A percentile compares a stretch with the other conserved stretches of the same genome.
Evolutionary conservation across 2,113 vertebrate species (phyloP).

Genomic region (Conger conger): DNA sequence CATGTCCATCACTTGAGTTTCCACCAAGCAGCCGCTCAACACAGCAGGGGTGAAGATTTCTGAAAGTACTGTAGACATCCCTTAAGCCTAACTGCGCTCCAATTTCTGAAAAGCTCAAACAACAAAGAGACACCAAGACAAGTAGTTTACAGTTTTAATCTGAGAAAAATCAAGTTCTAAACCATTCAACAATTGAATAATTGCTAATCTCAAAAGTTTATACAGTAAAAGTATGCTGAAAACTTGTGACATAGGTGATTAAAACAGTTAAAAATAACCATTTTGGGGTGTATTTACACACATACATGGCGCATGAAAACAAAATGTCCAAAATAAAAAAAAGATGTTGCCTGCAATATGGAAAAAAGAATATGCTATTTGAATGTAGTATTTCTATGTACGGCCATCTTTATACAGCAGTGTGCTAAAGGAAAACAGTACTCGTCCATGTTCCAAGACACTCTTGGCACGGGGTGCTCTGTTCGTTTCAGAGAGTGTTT

Average conservation of each 20-base stretch:
- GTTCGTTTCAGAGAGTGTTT: neutral
- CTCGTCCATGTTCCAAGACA: neutral
- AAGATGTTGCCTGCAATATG: neutral
- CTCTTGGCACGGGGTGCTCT: neutral
- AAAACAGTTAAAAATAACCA: neutral
- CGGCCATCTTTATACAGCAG: slow-evolving; percentile 2
- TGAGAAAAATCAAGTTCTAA: neutral
- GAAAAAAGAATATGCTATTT: too few relatives aligned
- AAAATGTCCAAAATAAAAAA: neutral
- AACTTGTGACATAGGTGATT: neutral
- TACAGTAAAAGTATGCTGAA: neutral
- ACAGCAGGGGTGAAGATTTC: neutral
- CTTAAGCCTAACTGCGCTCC: neutral
- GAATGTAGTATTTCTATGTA: slow-evolving; percentile 6
- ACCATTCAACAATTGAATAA: neutral
- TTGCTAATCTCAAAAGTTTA: neutral
- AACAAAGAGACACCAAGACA: neutral
- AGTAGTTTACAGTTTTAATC: neutral
- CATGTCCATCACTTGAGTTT: slow-evolving; percentile 12
- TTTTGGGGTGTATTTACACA: neutral
- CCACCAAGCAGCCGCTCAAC: neutral
- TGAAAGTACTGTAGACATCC: neutral
- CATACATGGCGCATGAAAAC: neutral
- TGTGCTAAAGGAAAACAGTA: neutral
- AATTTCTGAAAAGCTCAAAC: neutral